Conservation (phyloP, 2,113 vertebrate genomes). For the Alces alces region DNA sequence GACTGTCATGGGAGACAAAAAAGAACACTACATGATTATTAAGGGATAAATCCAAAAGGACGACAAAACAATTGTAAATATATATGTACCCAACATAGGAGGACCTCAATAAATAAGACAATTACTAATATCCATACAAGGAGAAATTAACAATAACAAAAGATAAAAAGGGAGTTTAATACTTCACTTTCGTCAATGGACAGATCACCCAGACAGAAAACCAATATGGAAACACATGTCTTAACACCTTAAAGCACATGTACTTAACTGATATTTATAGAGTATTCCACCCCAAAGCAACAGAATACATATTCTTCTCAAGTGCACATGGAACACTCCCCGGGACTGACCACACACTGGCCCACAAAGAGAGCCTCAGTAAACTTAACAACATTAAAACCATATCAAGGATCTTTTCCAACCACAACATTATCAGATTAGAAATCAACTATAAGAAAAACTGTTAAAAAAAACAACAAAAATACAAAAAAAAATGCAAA, state of each 20-base stretch:
- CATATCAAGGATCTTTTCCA: background rate
- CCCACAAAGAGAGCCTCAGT: background rate
- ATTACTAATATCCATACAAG: background rate
- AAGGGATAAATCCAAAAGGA: background rate
- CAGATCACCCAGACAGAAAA: background rate
- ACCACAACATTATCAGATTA: background rate
- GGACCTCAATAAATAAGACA: background rate
- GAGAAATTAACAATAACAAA: background rate
- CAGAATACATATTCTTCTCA: background rate
- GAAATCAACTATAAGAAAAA: background rate
- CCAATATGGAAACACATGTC: background rate
- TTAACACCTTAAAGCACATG: background rate
- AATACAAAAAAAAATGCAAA: background rate
- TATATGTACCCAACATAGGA: background rate
- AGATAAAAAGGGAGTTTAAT: background rate
- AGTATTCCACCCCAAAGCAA: background rate
- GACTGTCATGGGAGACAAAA: background rate
- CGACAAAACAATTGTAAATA: background rate
- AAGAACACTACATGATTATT: background rate
- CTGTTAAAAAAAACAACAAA: background rate
- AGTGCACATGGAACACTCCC: background rate
- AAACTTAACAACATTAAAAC: background rate
- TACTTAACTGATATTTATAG: background rate
- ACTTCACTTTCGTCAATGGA: background rate
- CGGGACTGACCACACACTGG: background rate